phyloP scores from a whole-genome alignment of 2,113 vertebrate genomes.

The Alethe diademata region DNA sequence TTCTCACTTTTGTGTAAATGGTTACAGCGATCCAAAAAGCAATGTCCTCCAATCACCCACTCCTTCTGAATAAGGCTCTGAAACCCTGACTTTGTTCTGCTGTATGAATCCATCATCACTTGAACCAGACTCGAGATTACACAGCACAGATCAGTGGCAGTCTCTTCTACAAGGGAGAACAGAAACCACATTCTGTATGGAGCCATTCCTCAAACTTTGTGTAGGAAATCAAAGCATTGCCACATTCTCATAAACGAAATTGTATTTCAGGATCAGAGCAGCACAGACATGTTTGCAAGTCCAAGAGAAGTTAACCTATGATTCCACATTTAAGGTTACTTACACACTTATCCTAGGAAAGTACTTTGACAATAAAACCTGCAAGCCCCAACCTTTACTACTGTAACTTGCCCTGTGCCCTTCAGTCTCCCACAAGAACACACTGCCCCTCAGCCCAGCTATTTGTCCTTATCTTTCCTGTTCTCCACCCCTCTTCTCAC shows the following conservation, averaged over 20 bases:
- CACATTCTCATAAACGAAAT: not conserved
- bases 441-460: not conserved
- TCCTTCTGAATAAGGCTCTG: slow-evolving; percentile 89
- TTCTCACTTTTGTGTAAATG: slow-evolving; percentile 83
- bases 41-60: slow-evolving; percentile 84
- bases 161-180: slow-evolving; percentile 76
- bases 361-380: not conserved
- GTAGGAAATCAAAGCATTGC: not conserved
- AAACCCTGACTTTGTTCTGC: slow-evolving; percentile 82
- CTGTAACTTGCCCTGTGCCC: accelerated
- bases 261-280: not conserved
- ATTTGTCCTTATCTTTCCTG: not conserved
- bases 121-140: slow-evolving; percentile 85
- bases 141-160: slow-evolving; percentile 85
- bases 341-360: accelerated
- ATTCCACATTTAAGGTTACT: not conserved
- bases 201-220: not conserved
- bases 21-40: slow-evolving; percentile 86
- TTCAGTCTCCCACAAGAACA: not conserved
- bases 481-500: not conserved
- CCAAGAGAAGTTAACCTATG: not conserved
- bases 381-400: not conserved
- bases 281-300: not conserved
- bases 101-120: slow-evolving; percentile 88
- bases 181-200: not conserved